Evolutionary conservation across 64 coral and sea anemone genomes (phyloP).

Genomic region (Montipora capricornis): DNA sequence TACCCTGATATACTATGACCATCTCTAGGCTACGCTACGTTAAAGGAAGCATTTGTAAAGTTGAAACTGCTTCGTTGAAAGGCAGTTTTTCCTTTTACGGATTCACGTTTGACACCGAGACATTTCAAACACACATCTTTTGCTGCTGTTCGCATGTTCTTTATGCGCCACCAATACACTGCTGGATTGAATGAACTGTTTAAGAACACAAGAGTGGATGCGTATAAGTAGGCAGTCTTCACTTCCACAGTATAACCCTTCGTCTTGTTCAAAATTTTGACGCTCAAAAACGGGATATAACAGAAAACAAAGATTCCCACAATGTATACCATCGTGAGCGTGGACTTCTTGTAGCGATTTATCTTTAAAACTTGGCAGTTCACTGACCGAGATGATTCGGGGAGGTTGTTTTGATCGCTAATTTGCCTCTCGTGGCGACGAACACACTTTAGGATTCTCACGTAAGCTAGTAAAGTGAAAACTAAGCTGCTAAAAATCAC

Average conservation of each 20-base stretch:
- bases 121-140: conserved; percentile 8
- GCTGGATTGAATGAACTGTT: conserved; percentile 72
- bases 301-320: conserved; percentile 57
- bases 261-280: conserved; percentile 26
- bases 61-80: neutral
- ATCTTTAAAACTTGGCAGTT: neutral
- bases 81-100: neutral
- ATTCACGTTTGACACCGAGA: neutral
- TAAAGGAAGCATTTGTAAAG: neutral
- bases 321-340: conserved; percentile 67
- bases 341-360: conserved; percentile 68
- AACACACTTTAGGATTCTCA: conserved; percentile 43
- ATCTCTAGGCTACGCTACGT: neutral
- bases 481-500: conserved; percentile 30
- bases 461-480: conserved; percentile 34
- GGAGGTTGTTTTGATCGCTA: neutral
- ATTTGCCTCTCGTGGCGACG: conserved; percentile 50
- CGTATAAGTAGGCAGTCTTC: conserved; percentile 27
- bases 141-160: conserved; percentile 35
- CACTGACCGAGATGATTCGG: neutral
- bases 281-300: conserved; percentile 66
- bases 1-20: no score
- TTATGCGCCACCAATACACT: conserved; percentile 78
- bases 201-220: conserved; percentile 33
- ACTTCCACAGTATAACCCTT: conserved; percentile 4